Evolutionary conservation across 2,888 invertebrate species (phyloP).

Genomic region (Heliconius cydno): DNA sequence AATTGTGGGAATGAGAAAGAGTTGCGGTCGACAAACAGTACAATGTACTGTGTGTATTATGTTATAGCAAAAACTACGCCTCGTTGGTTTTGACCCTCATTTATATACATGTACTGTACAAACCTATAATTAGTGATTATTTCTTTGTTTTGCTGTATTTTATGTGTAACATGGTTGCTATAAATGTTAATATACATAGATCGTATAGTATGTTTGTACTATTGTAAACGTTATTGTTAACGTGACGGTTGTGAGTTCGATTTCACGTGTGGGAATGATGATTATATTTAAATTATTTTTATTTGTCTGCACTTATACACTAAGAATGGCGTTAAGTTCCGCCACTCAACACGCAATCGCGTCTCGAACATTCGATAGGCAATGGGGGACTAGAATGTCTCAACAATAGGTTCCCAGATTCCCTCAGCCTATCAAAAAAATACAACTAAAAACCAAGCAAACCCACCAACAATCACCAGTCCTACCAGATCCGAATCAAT

Average conservation of each 20-base stretch:
- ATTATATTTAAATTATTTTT: too few relatives aligned
- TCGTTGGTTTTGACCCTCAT: conserved; percentile 12
- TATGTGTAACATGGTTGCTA: background rate
- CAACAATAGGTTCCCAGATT: background rate
- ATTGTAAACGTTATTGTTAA: too few relatives aligned
- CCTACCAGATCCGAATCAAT: conserved; percentile 24
- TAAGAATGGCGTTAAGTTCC: too few relatives aligned
- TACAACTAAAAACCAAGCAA: background rate
- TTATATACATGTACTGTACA: background rate
- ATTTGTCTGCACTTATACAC: too few relatives aligned
- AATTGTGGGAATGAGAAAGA: too few relatives aligned
- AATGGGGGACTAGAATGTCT: background rate
- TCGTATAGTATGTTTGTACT: too few relatives aligned
- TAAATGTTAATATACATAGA: background rate
- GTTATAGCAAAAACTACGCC: background rate
- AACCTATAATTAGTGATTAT: conserved; percentile 19
- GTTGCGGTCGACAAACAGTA: too few relatives aligned
- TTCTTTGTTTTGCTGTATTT: background rate
- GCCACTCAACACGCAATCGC: background rate
- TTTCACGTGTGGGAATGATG: too few relatives aligned
- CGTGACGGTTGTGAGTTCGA: too few relatives aligned
- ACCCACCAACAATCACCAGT: background rate
- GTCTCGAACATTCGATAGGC: background rate
- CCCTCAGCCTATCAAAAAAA: background rate
- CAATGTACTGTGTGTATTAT: background rate